Base-by-base conservation (phyloP, 2,797 vertebrate genomes). In the Epinephelus awoara region DNA sequence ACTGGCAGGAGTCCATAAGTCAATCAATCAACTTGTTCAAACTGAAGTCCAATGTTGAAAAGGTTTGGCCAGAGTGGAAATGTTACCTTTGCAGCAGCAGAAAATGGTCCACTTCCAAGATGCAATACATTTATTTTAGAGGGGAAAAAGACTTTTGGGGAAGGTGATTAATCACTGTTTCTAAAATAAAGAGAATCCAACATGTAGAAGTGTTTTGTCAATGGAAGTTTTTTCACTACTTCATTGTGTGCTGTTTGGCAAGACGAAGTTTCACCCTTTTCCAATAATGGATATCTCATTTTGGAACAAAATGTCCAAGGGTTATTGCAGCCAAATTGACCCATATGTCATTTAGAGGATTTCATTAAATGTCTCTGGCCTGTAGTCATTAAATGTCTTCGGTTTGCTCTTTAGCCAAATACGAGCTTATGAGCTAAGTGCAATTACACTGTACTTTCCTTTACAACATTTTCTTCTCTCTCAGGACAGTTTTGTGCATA, bases 1-100 rank as follows among this genome's bases (percentile, higher is more conserved):
- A 1, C 73, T 90, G 92, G 92, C 85, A 54, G 12, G 25, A 44
- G 57, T 90, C 90, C 92, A 91, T 9, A n/a, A 85, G 76, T 86
- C 89, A 85, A 75, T 88, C 90, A 88, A 88, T 92, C 86, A 82
- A 66, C 77, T 66, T 68, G 77, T 84, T 74, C 73, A 64, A 78
- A 64, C 77, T 51, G 27, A 73, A 75, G 83, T 89, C 75, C 72
- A 78, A 84, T 47, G 75, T 64, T 67, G 56, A 79, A 86, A 89
- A 76, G 27, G n/a, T 80, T 86, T 77, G 77, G 73, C 79, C n/a
- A 12, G 10, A 70, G 34, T 11, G 7, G 18, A 40, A 55, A 18
- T 46, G 69, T 42, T 85, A 75, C 47, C 44, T 86, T 75, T 77
- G 50, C 78, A 78, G 58, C 34, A 63, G 67, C 56, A 80, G 51